A percentile compares a stretch with the other conserved stretches of the same genome.
Evolutionary conservation across 2,797 vertebrate genomes (phyloP).

Genomic region (Epinephelus coioides): DNA sequence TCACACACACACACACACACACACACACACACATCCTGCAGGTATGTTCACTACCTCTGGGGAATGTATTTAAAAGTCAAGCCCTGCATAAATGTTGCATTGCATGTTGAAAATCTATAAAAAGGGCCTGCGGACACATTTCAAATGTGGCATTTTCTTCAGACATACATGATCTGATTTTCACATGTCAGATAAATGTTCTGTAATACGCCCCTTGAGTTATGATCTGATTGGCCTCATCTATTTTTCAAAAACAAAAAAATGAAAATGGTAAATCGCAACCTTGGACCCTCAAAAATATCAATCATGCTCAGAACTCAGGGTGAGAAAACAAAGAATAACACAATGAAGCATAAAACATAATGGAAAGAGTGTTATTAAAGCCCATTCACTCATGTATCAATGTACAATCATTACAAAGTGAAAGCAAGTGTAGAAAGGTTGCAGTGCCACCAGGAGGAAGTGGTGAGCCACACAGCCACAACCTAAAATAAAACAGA

Average conservation of each 20-base stretch:
- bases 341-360: neutral
- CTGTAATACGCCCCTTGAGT: neutral
- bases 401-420: neutral
- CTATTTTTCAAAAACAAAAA: neutral
- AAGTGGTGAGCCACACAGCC: neutral
- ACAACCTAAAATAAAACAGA: neutral
- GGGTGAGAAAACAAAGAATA: neutral
- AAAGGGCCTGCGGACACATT: neutral
- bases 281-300: too few species aligned
- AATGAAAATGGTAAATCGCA: neutral
- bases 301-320: neutral
- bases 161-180: neutral
- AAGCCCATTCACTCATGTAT: neutral
- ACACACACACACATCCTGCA: constrained; percentile 11
- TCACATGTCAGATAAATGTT: neutral
- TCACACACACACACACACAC: neutral
- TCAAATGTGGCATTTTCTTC: neutral
- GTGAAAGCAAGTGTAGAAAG: neutral
- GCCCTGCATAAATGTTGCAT: constrained; percentile 7
- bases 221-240: neutral
- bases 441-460: constrained; percentile 33
- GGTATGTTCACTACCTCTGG: constrained; percentile 10
- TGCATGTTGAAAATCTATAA: neutral
- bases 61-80: neutral
- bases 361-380: neutral